A percentile compares a stretch with the other conserved stretches of the same genome.
Evolutionary conservation across 2,888 invertebrate genomes (phyloP).

Genomic region (Nasonia oneida): DNA sequence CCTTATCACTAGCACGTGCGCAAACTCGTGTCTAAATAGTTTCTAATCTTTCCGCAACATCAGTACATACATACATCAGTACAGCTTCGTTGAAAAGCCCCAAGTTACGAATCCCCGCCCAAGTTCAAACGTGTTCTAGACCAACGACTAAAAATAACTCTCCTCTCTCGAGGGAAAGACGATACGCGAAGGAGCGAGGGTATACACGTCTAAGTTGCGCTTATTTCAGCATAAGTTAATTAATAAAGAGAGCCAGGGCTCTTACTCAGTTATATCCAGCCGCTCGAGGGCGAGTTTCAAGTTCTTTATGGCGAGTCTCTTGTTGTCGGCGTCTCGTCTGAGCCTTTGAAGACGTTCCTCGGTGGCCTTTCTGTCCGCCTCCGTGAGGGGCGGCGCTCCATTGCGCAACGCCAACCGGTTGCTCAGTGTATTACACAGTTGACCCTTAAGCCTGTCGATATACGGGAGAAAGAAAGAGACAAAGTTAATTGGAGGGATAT

Average conservation of each 20-base stretch:
- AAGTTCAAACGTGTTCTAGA: too few relatives aligned
- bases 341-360: slow-evolving; percentile 83
- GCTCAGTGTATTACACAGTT: slow-evolving; percentile 83
- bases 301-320: slow-evolving; percentile 89
- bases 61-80: not conserved
- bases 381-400: slow-evolving; percentile 78
- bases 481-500: slow-evolving; percentile 28
- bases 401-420: slow-evolving; percentile 78
- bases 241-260: slow-evolving; percentile 63
- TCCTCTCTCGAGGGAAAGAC: not conserved
- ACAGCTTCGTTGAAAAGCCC: not conserved
- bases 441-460: slow-evolving; percentile 83
- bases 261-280: slow-evolving; percentile 93
- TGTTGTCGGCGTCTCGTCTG: slow-evolving; percentile 87
- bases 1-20: not conserved
- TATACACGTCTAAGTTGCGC: slow-evolving; percentile 23
- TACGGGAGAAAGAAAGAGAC: not conserved
- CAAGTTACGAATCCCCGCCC: not conserved
- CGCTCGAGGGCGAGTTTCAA: slow-evolving; percentile 89
- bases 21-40: not conserved
- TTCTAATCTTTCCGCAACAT: not conserved
- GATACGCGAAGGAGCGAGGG: not conserved
- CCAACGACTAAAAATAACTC: not conserved
- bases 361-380: slow-evolving; percentile 82
- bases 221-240: not conserved